phyloP scores from a whole-genome alignment of 2,888 invertebrate genomes.

The Octodonta nipae region DNA sequence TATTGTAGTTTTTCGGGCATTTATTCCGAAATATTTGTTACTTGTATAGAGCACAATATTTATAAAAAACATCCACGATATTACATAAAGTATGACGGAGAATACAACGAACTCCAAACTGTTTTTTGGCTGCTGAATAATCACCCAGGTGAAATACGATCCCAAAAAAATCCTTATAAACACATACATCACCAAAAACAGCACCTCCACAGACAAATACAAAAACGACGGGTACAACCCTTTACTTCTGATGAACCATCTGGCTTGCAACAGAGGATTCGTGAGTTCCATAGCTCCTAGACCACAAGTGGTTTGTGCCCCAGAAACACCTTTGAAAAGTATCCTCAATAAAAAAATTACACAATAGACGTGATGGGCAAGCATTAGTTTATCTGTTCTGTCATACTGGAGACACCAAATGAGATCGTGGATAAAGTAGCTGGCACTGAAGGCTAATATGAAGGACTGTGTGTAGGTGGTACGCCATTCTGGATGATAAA shows the following conservation, averaged over 20 bases:
- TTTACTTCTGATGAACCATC: slow-evolving; percentile 46
- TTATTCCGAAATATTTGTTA: too few species aligned
- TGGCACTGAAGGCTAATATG: slow-evolving; percentile 44
- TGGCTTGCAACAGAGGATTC: slow-evolving; percentile 46
- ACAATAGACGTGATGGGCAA: slow-evolving; percentile 43
- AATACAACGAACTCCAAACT: slow-evolving; percentile 30
- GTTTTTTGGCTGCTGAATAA: slow-evolving; percentile 35
- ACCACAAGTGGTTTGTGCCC: slow-evolving; percentile 42
- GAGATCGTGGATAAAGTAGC: slow-evolving; percentile 50
- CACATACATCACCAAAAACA: slow-evolving; percentile 40
- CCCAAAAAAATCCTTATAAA: slow-evolving; percentile 41
- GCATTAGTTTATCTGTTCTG: slow-evolving; percentile 33
- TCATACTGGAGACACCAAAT: slow-evolving; percentile 34
- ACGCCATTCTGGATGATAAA: slow-evolving; percentile 24
- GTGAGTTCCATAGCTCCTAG: slow-evolving; percentile 47
- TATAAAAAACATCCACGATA: slow-evolving; percentile 33
- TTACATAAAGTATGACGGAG: slow-evolving; percentile 24
- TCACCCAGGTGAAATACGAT: slow-evolving; percentile 36
- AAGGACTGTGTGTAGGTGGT: slow-evolving; percentile 24
- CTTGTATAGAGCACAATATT: too few species aligned
- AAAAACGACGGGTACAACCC: slow-evolving; percentile 38
- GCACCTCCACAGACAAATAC: slow-evolving; percentile 38
- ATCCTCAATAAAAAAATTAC: slow-evolving; percentile 40
- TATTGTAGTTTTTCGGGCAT: too few species aligned
- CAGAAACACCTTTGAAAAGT: slow-evolving; percentile 37